Conservation (phyloP, 2,888 invertebrate species). For the Synanthedon formicaeformis region DNA sequence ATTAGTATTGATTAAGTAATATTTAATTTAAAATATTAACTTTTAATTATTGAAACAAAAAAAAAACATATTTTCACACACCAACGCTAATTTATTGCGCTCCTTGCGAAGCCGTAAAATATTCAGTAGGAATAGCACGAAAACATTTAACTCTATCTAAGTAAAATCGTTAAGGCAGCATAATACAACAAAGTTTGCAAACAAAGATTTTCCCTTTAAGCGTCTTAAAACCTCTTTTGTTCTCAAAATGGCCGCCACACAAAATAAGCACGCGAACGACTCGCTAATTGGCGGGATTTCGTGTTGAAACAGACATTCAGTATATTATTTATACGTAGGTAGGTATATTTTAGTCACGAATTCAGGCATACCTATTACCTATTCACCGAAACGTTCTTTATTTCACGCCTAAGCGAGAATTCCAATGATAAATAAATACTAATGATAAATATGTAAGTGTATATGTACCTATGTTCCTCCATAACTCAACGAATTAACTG, state of each 20-base stretch:
- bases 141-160: constrained; percentile 15
- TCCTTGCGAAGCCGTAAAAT: constrained; percentile 21
- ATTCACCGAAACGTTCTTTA: no score
- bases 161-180: constrained; percentile 35
- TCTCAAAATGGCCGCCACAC: constrained; percentile 17
- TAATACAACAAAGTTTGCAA: constrained; percentile 38
- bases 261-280: constrained; percentile 17
- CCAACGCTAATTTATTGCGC: constrained; percentile 48
- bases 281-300: constrained; percentile 58
- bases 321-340: no score
- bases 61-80: constrained; percentile 27
- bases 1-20: no score
- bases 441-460: no score
- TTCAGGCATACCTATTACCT: no score
- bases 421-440: no score
- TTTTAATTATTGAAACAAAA: neutral
- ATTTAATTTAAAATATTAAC: neutral
- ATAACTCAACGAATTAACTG: no score
- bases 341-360: no score
- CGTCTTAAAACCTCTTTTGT: constrained; percentile 47
- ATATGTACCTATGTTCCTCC: no score
- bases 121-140: constrained; percentile 12
- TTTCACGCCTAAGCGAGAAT: no score
- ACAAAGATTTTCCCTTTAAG: constrained; percentile 42
- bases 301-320: no score